A percentile compares a stretch with the other conserved stretches of the same genome.
These are phyloP conservation scores for Burhinus bistriatus DNA, from an alignment of 2,113 vertebrate species.

Conservation along the genomic window DNA sequence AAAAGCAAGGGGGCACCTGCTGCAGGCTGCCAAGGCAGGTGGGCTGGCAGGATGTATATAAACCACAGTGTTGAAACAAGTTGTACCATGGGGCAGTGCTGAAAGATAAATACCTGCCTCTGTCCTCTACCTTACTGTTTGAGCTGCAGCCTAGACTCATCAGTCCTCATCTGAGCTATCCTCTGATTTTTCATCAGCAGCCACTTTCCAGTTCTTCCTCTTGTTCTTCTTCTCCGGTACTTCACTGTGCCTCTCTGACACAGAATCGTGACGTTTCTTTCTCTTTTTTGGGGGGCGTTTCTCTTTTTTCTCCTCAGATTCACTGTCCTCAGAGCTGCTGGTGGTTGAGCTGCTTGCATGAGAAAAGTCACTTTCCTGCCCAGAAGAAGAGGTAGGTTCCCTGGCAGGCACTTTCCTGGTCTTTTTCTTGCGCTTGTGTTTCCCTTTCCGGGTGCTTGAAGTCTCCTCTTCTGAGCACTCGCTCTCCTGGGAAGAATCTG, in stretches of 20 bases:
- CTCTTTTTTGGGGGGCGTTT: conserved; percentile 65
- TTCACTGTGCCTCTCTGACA: conserved; percentile 55
- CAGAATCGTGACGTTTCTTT: conserved; percentile 37
- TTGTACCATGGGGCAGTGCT: not conserved
- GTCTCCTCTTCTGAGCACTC: conserved; percentile 71
- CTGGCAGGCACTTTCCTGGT: conserved; percentile 72
- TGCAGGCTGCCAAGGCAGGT: not conserved
- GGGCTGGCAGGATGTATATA: not conserved
- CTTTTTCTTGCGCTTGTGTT: conserved; percentile 75
- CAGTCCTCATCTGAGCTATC: conserved; percentile 85
- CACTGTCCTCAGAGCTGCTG: conserved; percentile 74
- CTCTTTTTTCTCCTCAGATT: conserved; percentile 65
- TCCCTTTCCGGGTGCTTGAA: conserved; percentile 53
- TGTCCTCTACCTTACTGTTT: not conserved
- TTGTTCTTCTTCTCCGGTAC: conserved; percentile 69
- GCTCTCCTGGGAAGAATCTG: conserved; percentile 68
- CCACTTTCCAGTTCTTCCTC: conserved; percentile 89
- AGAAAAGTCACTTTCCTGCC: conserved; percentile 70
- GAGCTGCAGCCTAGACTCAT: not conserved
- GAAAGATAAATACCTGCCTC: not conserved
- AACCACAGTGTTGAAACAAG: conserved; percentile 18
- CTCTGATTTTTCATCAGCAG: conserved; percentile 82
- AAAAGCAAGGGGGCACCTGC: not conserved
- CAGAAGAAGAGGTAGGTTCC: conserved; percentile 66
- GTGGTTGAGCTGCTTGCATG: conserved; percentile 66